Evolutionary conservation across 1,140 invertebrate species (phyloP), one percentile per base, ranked within the genome.

Genomic region (Papilio aristodemus): DNA sequence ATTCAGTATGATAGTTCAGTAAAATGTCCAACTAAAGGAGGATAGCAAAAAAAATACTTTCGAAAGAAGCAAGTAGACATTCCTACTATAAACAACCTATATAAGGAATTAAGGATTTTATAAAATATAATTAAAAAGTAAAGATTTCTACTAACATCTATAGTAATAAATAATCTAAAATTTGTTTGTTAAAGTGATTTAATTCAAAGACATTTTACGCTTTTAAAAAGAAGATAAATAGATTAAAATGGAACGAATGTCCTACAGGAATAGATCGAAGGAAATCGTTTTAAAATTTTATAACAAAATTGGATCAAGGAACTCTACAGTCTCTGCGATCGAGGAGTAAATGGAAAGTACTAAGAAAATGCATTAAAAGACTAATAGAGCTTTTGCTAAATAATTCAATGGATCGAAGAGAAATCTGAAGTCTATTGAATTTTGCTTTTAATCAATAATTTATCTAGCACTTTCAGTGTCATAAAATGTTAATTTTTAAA

Each of bases 311-410:
- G 17, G 22, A 54, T 54, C 46, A 22, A 25, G 19, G 10, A 22
- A 54, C 46, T 54, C 46, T 22, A 11, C 19, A 54, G 46, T 22
- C 46, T 54, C 8, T 54, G 46, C 46, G 46, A 54, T 54, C 46
- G 46, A 4, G 46, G 10, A 9, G 46, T 14, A 54, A 54, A 54
- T 54, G 17, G 46, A 54, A 54, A 46, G 43, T 46, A 22, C 46
- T 22, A 25, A 11, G 46, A 54, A 54, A 25, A 9, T 54, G 19
- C 46, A 25, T 54, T 54, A 54, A 54, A 54, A 25, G 9, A 22
- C 46, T 54, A 54, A 54, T 54, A 25, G 9, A 22, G 46, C 46
- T 54, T 43, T 1, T 11, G 19, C 10, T 54, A 22, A 54, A 54
- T 54, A 11, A 54, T 54, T 54, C 46, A 22, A 13, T 11, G 4